Base-by-base conservation (phyloP, 2,888 invertebrate genomes). In the Argyra leucocephala region DNA sequence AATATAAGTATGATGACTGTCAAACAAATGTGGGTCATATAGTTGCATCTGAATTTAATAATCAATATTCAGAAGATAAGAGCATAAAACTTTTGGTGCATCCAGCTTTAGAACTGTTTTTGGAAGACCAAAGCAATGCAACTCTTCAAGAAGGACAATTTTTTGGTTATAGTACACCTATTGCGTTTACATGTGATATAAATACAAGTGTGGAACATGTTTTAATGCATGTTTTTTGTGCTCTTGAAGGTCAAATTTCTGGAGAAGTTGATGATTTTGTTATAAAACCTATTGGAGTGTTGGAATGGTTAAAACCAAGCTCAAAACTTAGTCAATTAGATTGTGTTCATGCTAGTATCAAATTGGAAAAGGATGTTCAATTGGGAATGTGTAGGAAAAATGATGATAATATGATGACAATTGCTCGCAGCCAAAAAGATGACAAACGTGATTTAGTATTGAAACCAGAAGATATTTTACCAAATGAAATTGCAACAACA, bases 131-230 rank as follows among this genome's bases (percentile, higher is more conserved):
- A 12, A 83, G 84, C 67, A 76, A 80, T 22, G 80, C 82, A 18
- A 68, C 64, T 10, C 70, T 72, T 18, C 64, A 71, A 36, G 70
- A 72, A 66, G 76, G 77, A 0, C 74, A 76, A 62, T 72, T 79
- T 48, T 76, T 78, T 18, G 78, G 79, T 3, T 80, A 80, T 69
- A 79, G 79, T 7, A 82, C 84, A 77, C 91, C 95, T 9, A 86
- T 94, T 71, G 86, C 86, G 15, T 96, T 97, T 78, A 96, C 95
- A 57, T 95, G 95, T 75, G 94, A 96, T 81, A 91, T 95, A 94
- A 81, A 88, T 73, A 89, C 91, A 64, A 90, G 88, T 62, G 88
- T 93, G 66, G 92, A 93, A 72, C 91, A 93, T 76, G 89, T 93
- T 63, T 88, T 93, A 73, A 82, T 90, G 71, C 92, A 93, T 74